Evolutionary conservation across 2,888 invertebrate species (phyloP), one percentile per base, ranked within the genome.

Genomic region (Hirudinaria manillensis): DNA sequence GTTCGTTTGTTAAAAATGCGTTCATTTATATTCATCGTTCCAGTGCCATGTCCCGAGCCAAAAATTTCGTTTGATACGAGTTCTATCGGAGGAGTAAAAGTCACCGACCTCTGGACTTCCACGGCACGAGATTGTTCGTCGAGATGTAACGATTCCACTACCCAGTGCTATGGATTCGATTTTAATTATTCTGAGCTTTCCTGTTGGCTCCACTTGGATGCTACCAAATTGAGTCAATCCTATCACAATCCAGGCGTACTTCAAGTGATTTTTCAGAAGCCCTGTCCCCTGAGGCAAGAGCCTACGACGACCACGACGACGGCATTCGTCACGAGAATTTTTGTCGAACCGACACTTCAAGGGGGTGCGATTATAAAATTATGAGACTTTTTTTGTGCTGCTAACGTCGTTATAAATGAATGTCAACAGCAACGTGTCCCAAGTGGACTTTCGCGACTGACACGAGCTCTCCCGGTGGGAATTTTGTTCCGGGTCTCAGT

Each of bases 111-210:
- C n/a, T 21, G 32, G 21, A 24, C 27, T 4, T 16, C 29, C 21
- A 56, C 73, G 2, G 55, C 73, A 1, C 34, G 38, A 16, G 55
- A 56, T n/a, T 61, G 32, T n/a, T 29, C 21, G 21, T 21, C 19
- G 3, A 56, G 45, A 10, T 65, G 24, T 29, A 38, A 24, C 65
- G 51, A 36, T 38, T 24, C 72, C 21, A 36, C 34, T 16, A 27
- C 29, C 3, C 71, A 27, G 51, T 73, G 73, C 65, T 65, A 38
- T 56, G 73, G 73, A 36, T 73, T 73, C 45, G 73, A 73, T 36
- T 73, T 29, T 36, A 73, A 73, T 24, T 32, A 53, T 19, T 1
- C 56, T 6, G 73, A 73, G 2, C 21, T n/a, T 16, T 65, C 73
- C 10, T 73, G 73, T 36, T 73, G 34, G 32, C 32, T 73, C 10